Conservation (phyloP, 2,888 invertebrate genomes). For the Standfussiana lucernea region DNA sequence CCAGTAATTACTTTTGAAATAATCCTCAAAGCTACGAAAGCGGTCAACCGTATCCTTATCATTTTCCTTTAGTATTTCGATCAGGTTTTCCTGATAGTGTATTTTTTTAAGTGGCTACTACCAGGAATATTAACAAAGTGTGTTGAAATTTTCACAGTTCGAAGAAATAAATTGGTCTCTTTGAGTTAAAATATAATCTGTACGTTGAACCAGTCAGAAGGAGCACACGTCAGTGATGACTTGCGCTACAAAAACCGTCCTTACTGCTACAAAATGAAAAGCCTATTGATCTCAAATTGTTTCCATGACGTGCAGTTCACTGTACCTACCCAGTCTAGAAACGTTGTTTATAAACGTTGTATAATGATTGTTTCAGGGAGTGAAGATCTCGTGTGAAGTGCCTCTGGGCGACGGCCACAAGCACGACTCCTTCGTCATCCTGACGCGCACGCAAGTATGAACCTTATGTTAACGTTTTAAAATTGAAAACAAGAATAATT, state of each 20-base stretch:
- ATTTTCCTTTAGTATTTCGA: slow-evolving; percentile 13
- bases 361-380: slow-evolving; percentile 72
- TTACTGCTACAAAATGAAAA: not conserved
- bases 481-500: not conserved
- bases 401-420: slow-evolving; percentile 74
- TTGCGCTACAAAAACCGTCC: not conserved
- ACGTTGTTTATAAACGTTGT: not conserved
- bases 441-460: slow-evolving; percentile 76
- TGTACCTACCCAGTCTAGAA: not conserved
- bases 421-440: slow-evolving; percentile 67
- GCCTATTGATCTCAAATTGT: not conserved
- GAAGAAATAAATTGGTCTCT: not conserved
- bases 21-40: slow-evolving; percentile 12
- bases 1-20: slow-evolving; percentile 34
- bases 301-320: not conserved
- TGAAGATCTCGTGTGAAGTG: slow-evolving; percentile 76
- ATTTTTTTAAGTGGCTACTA: not conserved
- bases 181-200: not conserved
- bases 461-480: not conserved
- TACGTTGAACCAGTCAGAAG: not conserved
- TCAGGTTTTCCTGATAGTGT: slow-evolving; percentile 5
- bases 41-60: slow-evolving; percentile 6
- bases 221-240: too few species aligned
- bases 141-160: not conserved
- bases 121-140: not conserved